These are phyloP conservation scores for Sipha flava DNA, from an alignment of 1,140 invertebrate species.

Conservation along the genomic window DNA sequence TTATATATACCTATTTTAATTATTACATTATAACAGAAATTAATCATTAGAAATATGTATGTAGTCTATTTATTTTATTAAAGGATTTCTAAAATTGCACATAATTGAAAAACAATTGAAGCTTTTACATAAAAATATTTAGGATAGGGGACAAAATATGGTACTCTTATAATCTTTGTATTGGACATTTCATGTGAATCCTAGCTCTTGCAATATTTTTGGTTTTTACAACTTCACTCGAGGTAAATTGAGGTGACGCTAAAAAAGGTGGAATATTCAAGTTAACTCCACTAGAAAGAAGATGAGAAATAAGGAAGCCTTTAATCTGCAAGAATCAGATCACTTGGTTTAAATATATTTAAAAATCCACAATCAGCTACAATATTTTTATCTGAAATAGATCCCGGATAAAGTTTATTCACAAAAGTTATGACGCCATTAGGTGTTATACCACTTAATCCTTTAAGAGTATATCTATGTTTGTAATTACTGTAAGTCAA, in stretches of 20 bases:
- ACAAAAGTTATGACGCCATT: background rate
- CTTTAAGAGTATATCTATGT: background rate
- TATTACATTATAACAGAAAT: background rate
- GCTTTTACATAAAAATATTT: background rate
- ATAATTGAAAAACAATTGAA: background rate
- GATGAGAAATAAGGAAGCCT: slow-evolving; percentile 7
- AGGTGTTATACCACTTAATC: background rate
- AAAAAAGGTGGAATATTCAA: slow-evolving; percentile 27
- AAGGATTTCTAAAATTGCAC: background rate
- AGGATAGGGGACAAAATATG: background rate
- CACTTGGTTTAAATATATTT: background rate
- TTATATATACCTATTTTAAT: background rate
- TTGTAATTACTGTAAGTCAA: background rate
- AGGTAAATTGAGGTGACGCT: background rate
- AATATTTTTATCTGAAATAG: background rate
- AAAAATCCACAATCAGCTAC: slow-evolving; percentile 26
- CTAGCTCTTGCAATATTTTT: slow-evolving; percentile 7
- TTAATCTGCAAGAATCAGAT: slow-evolving; percentile 19
- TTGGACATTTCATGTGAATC: slow-evolving; percentile 1
- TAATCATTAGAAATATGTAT: background rate
- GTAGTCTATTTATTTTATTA: background rate
- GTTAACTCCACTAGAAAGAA: background rate
- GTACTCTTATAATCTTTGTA: background rate
- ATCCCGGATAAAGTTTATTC: background rate
- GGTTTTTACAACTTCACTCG: background rate